A percentile compares a stretch with the other conserved stretches of the same genome.
Evolutionary conservation across 2,888 invertebrate genomes (phyloP).

Genomic region (Ectemnius cavifrons): DNA sequence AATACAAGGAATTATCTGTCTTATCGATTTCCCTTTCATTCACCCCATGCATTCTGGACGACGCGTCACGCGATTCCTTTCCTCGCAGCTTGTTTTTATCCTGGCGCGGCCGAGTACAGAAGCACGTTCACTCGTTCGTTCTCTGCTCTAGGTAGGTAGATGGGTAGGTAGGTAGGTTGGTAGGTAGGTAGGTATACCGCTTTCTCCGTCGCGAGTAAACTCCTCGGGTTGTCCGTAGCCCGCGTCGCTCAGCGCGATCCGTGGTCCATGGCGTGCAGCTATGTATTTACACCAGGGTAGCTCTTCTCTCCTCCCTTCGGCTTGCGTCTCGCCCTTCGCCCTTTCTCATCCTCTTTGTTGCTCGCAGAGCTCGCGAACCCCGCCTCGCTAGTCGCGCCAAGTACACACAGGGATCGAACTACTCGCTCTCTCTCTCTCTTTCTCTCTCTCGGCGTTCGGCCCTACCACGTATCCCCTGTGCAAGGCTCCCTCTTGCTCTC

Average conservation of each 20-base stretch:
- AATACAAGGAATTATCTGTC: constrained; percentile 34
- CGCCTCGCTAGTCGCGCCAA: constrained; percentile 54
- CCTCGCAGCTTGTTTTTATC: constrained; percentile 45
- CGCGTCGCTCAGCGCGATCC: constrained; percentile 54
- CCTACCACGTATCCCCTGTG: constrained; percentile 9
- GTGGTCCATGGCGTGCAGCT: constrained; percentile 59
- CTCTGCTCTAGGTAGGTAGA: constrained; percentile 21
- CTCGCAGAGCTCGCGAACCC: constrained; percentile 11
- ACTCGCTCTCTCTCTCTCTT: constrained; percentile 30
- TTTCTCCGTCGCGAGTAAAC: constrained; percentile 64
- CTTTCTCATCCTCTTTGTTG: constrained; percentile 19
- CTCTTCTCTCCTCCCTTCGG: constrained; percentile 32
- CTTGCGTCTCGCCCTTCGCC: constrained; percentile 21
- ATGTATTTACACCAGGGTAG: constrained; percentile 72
- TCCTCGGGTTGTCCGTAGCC: constrained; percentile 57
- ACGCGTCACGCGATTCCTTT: constrained; percentile 43
- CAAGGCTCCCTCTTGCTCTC: constrained; percentile 11
- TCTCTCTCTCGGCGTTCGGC: constrained; percentile 19
- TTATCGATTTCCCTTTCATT: constrained; percentile 40
- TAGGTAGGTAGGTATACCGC: constrained; percentile 46
- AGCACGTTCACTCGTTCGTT: constrained; percentile 13
- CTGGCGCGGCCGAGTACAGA: constrained; percentile 33
- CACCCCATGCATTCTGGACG: constrained; percentile 25
- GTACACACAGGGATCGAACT: constrained; percentile 60
- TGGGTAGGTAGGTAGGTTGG: constrained; percentile 37